Conservation (phyloP, 2,797 vertebrate genomes). For the Sebastes vulpes region DNA sequence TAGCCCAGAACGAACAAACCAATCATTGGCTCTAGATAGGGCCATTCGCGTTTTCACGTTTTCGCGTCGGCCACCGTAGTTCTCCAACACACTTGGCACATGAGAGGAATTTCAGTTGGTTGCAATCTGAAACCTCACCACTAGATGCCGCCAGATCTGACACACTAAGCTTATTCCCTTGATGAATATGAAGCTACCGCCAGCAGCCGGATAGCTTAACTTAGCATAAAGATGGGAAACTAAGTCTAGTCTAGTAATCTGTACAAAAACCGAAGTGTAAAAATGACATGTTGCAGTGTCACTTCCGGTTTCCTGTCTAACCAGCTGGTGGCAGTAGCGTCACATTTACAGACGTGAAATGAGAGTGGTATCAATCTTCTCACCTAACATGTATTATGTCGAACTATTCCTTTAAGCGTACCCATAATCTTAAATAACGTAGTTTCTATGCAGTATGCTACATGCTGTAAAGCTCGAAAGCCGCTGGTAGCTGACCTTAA, state of each 20-base stretch:
- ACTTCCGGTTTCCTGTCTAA: background rate
- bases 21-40: too few species aligned
- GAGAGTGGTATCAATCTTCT: background rate
- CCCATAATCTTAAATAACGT: background rate
- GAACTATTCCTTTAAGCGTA: background rate
- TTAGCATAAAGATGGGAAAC: background rate
- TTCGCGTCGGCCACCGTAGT: background rate
- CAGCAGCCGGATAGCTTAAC: background rate
- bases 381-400: background rate
- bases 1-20: too few species aligned
- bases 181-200: background rate
- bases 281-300: background rate
- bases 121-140: background rate
- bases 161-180: background rate
- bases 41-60: too few species aligned
- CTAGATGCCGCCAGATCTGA: background rate
- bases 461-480: background rate
- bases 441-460: background rate
- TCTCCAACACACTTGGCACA: background rate
- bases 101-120: background rate
- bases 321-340: background rate
- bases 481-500: conserved; percentile 10
- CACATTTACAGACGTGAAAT: background rate
- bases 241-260: background rate
- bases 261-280: too few species aligned